These are phyloP conservation scores for Drosophila tanythrix DNA, from an alignment of 2,888 invertebrate species.

Conservation along the genomic window DNA sequence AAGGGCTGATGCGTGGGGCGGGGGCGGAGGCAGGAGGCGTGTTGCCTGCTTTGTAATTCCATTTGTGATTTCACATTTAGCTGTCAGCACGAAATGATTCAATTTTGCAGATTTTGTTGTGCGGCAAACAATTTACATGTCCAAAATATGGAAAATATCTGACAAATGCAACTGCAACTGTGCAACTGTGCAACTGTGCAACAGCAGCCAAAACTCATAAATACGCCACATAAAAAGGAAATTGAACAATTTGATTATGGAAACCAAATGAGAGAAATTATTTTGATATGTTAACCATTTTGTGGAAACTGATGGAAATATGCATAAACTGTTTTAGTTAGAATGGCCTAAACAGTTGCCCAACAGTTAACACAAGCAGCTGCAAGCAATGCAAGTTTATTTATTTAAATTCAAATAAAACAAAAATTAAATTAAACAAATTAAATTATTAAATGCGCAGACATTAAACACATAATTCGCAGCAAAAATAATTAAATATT, in stretches of 20 bases:
- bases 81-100: constrained; percentile 79
- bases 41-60: constrained; percentile 69
- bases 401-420: not conserved
- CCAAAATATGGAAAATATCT: constrained; percentile 36
- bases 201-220: not conserved
- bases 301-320: not conserved
- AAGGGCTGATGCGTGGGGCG: not conserved
- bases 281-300: not conserved
- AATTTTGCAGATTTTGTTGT: constrained; percentile 70
- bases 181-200: constrained; percentile 23
- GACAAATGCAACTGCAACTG: constrained; percentile 18
- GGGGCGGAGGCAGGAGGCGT: not conserved
- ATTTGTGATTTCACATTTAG: constrained; percentile 77
- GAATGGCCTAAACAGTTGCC: not conserved
- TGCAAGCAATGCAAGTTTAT: no score
- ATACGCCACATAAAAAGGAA: not conserved
- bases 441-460: not conserved
- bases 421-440: not conserved
- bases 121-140: constrained; percentile 63
- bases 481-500: not conserved
- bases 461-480: not conserved
- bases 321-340: not conserved
- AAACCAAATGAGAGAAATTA: not conserved
- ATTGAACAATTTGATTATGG: not conserved
- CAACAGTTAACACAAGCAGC: not conserved